These are phyloP conservation scores for Sciurus niger DNA, from an alignment of 2,113 vertebrate genomes.

Conservation along the genomic window DNA sequence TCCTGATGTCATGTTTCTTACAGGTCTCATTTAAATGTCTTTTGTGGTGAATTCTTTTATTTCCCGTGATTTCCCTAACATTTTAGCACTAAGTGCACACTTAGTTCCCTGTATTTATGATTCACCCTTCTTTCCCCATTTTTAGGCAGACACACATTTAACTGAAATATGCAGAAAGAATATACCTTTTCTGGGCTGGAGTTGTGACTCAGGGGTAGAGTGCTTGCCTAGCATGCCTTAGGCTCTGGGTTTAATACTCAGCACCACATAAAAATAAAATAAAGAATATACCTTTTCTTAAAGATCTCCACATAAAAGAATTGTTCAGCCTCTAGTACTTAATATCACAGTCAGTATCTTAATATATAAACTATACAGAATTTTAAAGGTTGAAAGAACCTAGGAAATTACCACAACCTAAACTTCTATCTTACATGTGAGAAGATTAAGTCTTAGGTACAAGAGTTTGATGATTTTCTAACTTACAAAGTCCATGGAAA, in stretches of 20 bases:
- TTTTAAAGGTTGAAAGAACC: not conserved
- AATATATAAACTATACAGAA: not conserved
- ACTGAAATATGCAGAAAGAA: not conserved
- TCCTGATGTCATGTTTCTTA: not conserved
- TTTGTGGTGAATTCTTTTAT: not conserved
- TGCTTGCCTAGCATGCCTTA: too few species aligned
- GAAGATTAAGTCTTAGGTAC: not conserved
- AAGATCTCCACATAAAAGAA: not conserved
- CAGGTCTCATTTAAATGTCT: not conserved
- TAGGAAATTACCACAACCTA: not conserved
- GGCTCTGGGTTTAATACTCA: too few species aligned
- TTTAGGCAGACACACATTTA: not conserved
- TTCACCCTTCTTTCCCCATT: not conserved
- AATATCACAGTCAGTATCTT: not conserved
- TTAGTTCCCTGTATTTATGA: not conserved
- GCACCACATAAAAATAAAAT: too few species aligned
- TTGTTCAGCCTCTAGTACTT: not conserved
- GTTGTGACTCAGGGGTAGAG: too few species aligned
- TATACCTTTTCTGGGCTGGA: not conserved
- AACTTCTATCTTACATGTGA: not conserved
- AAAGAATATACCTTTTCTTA: slow-evolving; percentile 8
- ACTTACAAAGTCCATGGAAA: not conserved
- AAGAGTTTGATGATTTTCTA: not conserved
- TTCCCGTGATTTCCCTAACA: not conserved
- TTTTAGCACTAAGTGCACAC: not conserved